Base-by-base conservation (phyloP, 2,888 invertebrate genomes). In the Sinhomidia bicolor region DNA sequence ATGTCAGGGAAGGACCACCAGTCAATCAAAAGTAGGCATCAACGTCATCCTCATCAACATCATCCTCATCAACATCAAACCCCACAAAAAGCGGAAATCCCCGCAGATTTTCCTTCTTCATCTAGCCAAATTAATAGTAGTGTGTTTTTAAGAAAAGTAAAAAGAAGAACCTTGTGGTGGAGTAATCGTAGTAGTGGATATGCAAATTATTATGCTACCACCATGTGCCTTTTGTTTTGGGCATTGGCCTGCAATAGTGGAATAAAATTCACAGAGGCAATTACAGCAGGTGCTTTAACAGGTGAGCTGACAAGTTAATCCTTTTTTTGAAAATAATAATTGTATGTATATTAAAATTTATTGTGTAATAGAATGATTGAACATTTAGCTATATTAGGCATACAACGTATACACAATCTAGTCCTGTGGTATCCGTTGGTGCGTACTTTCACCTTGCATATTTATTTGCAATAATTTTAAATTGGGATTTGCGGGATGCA, bases 71-170 rank as follows among this genome's bases (percentile, higher is more conserved):
- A 65, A 0, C 17, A n/a, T 4, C 36, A 41, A 41, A 26, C 2
- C 12, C 23, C 62, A 14, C 20, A 20, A 26, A 41, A 32, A 14
- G 17, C 29, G 51, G 62, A 79, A 68, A 41, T 12, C 20, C 23
- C 62, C 29, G 32, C 26, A 14, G 20, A 23, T 51, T 51, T 62
- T n/a, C 20, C 54, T 23, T 29, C 23, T 10, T 74, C 84, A 6
- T 79, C 36, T 88, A 83, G 88, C 88, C 88, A 88, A 88, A 88
- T 88, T 65, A 78, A 78, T 78, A 65, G 79, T 32, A 81, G 82
- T 83, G 65, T 26, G 32, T 71, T 65, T 82, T 83, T 88, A 78
- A 82, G 78, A 88, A 78, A 83, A 65, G 57, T 81, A 71, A 78
- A 88, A 68, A 51, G 86, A 68, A 51, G 86, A 68, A 80, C 86